A percentile compares a stretch with the other conserved stretches of the same genome.
These are phyloP conservation scores for Myrmecophaga tridactyla DNA, from an alignment of 2,113 vertebrate species.

Conservation along the genomic window DNA sequence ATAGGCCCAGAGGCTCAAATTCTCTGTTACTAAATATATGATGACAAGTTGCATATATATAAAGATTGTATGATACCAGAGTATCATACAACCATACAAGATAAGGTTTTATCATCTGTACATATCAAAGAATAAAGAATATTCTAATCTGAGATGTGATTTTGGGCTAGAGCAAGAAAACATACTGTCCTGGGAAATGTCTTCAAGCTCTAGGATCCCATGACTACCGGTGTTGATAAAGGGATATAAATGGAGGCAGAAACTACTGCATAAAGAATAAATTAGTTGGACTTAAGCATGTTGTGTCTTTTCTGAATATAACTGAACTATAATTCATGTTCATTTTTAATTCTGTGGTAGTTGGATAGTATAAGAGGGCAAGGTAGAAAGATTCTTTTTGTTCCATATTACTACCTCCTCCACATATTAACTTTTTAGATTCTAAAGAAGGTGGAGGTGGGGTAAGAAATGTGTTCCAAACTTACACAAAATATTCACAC, in stretches of 20 bases:
- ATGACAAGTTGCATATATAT: background rate
- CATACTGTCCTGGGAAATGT: background rate
- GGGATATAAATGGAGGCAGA: background rate
- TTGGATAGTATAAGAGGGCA: background rate
- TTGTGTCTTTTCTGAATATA: background rate
- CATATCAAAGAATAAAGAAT: constrained; percentile 25
- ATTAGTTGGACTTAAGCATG: background rate
- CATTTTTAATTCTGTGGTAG: constrained; percentile 36
- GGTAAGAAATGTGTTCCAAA: constrained; percentile 32
- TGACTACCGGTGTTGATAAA: background rate
- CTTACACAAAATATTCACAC: background rate
- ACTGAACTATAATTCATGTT: background rate
- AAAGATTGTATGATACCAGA: background rate
- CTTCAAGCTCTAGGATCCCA: background rate
- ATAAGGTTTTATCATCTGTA: background rate
- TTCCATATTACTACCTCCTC: background rate
- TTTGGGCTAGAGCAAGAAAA: background rate
- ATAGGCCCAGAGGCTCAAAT: constrained; percentile 8
- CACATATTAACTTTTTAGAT: background rate
- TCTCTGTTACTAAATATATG: background rate
- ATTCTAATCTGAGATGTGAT: background rate
- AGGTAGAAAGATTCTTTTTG: background rate
- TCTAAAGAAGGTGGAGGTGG: background rate
- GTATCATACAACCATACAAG: too few relatives aligned
- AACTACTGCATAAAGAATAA: background rate